Conservation (phyloP, 2,113 vertebrate genomes). For the Dasyprocta punctata region DNA sequence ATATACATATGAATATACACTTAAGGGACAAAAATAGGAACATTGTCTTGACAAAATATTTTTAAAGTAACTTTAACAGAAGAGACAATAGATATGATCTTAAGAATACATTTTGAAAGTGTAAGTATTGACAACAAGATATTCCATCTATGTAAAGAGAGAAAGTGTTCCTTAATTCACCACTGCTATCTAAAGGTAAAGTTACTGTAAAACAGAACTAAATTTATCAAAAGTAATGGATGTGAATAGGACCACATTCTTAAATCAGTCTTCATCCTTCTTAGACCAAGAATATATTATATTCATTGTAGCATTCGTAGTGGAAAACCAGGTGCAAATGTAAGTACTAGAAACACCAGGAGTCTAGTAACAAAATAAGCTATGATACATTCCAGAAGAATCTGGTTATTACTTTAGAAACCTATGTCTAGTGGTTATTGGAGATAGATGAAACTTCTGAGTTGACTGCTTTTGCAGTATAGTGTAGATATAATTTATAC, state of each 20-base stretch:
- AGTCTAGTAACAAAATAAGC: not conserved
- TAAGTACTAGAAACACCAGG: not conserved
- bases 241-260: not conserved
- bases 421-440: too few relatives aligned
- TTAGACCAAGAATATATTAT: not conserved
- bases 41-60: conserved; percentile 24
- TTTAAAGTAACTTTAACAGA: conserved; percentile 30
- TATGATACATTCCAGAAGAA: not conserved
- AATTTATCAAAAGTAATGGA: not conserved
- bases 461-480: not conserved
- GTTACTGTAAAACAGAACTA: not conserved
- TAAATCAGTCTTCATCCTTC: not conserved
- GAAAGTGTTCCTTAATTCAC: not conserved
- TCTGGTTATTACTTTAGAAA: not conserved
- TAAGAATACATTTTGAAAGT: conserved; percentile 12
- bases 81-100: not conserved
- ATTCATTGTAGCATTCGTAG: not conserved
- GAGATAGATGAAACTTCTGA: not conserved
- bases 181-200: not conserved
- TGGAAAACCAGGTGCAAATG: not conserved
- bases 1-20: not conserved
- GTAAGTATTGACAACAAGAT: not conserved
- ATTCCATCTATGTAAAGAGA: not conserved
- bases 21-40: not conserved
- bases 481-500: not conserved